Evolutionary conservation across 2,113 vertebrate genomes (phyloP).

Genomic region (Megaceryle torquata): DNA sequence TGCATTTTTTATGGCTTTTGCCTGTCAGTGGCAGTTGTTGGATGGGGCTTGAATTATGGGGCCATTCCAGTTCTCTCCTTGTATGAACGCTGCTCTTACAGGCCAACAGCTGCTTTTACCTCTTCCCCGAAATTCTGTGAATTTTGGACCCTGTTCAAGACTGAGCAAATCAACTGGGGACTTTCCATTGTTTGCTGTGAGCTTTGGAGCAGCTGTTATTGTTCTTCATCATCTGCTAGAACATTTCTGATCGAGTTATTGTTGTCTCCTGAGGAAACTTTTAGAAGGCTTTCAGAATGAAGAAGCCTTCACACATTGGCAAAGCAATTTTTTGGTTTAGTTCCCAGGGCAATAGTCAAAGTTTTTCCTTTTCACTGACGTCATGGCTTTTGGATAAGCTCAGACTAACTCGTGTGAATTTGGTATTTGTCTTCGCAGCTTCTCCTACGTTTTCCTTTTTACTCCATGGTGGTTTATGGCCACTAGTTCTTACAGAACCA

Average conservation of each 20-base stretch:
- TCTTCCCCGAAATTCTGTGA: not conserved
- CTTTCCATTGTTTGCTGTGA: conserved; percentile 48
- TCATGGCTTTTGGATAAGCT: conserved; percentile 35
- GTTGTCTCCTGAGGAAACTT: conserved; percentile 35
- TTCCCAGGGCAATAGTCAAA: conserved; percentile 31
- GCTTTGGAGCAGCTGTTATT: conserved; percentile 56
- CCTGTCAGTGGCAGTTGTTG: not conserved
- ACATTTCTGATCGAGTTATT: conserved; percentile 8
- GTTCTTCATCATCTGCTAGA: conserved; percentile 50
- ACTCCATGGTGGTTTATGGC: not conserved
- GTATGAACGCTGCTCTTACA: rapidly evolving
- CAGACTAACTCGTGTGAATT: conserved; percentile 17
- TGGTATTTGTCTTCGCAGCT: not conserved
- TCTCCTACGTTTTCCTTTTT: not conserved
- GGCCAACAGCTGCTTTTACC: conserved; percentile 19
- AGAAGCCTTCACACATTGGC: conserved; percentile 7
- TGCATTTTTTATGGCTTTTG: not conserved
- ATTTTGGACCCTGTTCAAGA: not conserved
- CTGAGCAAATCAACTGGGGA: not conserved
- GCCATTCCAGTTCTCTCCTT: not conserved
- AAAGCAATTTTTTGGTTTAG: conserved; percentile 12
- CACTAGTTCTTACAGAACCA: not conserved
- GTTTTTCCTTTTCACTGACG: conserved; percentile 32
- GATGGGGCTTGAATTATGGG: not conserved
- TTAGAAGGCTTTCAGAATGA: not conserved